Evolutionary conservation across 2,888 invertebrate species (phyloP).

Genomic region (Exocentrus adspersus): DNA sequence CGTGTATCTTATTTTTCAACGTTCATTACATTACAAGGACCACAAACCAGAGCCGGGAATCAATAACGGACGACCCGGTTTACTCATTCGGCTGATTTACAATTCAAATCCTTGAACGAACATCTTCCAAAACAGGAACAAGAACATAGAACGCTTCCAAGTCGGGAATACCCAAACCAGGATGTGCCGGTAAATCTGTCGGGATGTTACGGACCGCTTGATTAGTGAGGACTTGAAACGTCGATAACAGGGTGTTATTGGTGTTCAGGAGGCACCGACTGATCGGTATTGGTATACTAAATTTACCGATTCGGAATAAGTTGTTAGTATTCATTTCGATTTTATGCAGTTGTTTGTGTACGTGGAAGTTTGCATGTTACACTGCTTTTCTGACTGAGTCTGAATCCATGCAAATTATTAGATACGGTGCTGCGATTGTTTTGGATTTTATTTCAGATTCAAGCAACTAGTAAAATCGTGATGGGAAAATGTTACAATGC

Average conservation of each 20-base stretch:
- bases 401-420: no score
- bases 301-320: not conserved
- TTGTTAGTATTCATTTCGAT: not conserved
- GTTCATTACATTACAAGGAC: no score
- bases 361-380: no score
- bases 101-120: not conserved
- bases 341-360: no score
- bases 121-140: not conserved
- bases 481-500: no score
- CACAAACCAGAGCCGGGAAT: no score
- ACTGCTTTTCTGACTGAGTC: no score
- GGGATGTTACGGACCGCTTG: not conserved
- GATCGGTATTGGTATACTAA: not conserved
- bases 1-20: no score
- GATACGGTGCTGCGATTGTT: no score
- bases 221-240: not conserved
- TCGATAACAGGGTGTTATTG: not conserved
- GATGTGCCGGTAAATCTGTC: not conserved
- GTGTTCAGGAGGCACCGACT: not conserved
- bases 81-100: not conserved
- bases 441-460: no score
- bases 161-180: not conserved
- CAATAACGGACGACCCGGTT: not conserved
- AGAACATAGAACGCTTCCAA: not conserved
- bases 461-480: no score